A percentile compares a stretch with the other conserved stretches of the same genome.
These are phyloP conservation scores for Meloidogyne exigua DNA, from an alignment of 1,140 invertebrate species.

Conservation along the genomic window DNA sequence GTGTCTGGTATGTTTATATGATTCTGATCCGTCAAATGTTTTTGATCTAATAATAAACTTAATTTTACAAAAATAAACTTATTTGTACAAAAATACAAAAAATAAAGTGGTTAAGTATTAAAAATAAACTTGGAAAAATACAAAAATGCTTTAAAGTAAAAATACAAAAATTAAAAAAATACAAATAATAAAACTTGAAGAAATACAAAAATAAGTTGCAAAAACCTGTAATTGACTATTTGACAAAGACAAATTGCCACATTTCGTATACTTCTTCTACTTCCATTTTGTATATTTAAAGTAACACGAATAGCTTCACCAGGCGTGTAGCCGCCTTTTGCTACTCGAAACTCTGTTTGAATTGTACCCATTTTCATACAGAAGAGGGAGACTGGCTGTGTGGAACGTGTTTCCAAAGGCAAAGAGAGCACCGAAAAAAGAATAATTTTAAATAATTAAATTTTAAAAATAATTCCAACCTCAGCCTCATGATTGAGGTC, in stretches of 20 bases:
- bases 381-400: conserved; percentile 28
- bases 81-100: too few species aligned
- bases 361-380: conserved; percentile 53
- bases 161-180: background rate
- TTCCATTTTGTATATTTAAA: conserved; percentile 46
- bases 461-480: conserved; percentile 33
- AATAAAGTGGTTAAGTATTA: too few species aligned
- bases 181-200: background rate
- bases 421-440: conserved; percentile 23
- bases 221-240: conserved; percentile 58
- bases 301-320: conserved; percentile 53
- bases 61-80: too few species aligned
- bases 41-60: conserved; percentile 54
- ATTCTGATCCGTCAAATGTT: conserved; percentile 60
- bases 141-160: background rate
- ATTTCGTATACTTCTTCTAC: conserved; percentile 33
- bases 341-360: conserved; percentile 45
- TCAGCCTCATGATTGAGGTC: conserved; percentile 59
- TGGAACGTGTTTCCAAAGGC: conserved; percentile 21
- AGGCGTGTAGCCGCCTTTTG: conserved; percentile 58
- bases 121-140: too few species aligned
- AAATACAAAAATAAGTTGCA: background rate
- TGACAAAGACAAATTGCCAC: conserved; percentile 45
- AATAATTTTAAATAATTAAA: too few species aligned
- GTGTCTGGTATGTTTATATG: conserved; percentile 42